Percentiles rank a stretch among this genome's conserved stretches.
Evolutionary conservation across 2,888 invertebrate species (phyloP).

Genomic region (Ormyrus labotus): DNA sequence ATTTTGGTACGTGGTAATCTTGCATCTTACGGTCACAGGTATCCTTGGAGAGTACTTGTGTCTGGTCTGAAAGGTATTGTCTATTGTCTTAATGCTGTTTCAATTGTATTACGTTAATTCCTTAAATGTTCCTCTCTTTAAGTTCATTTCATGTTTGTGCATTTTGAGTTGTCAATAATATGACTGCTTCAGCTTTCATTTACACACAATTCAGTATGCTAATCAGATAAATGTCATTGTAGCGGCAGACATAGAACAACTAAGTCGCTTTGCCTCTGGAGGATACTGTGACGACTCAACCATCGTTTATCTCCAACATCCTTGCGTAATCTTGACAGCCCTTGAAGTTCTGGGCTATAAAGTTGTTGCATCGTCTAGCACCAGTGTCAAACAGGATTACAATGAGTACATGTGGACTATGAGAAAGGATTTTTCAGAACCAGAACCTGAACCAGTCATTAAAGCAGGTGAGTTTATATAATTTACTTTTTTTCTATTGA

Average conservation of each 20-base stretch:
- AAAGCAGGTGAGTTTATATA: constrained; percentile 67
- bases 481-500: constrained; percentile 8
- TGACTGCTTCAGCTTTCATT: constrained; percentile 12
- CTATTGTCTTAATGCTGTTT: constrained; percentile 14
- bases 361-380: constrained; percentile 91
- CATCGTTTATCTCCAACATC: constrained; percentile 91
- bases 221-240: constrained; percentile 64
- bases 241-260: constrained; percentile 89
- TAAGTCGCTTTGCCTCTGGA: constrained; percentile 89
- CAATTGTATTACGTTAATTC: constrained; percentile 27
- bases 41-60: constrained; percentile 91
- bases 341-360: constrained; percentile 92
- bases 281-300: constrained; percentile 91
- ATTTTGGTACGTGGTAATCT: constrained; percentile 92
- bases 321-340: constrained; percentile 90
- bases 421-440: constrained; percentile 91
- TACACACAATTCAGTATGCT: neutral
- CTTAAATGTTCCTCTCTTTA: constrained; percentile 10
- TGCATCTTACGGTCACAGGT: constrained; percentile 90
- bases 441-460: constrained; percentile 81
- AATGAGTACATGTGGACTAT: constrained; percentile 96
- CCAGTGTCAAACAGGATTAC: constrained; percentile 90
- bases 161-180: constrained; percentile 22
- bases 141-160: constrained; percentile 31
- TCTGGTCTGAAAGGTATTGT: constrained; percentile 88